These are phyloP conservation scores for Chiloscyllium plagiosum DNA, from an alignment of 2,113 vertebrate genomes.

Conservation along the genomic window DNA sequence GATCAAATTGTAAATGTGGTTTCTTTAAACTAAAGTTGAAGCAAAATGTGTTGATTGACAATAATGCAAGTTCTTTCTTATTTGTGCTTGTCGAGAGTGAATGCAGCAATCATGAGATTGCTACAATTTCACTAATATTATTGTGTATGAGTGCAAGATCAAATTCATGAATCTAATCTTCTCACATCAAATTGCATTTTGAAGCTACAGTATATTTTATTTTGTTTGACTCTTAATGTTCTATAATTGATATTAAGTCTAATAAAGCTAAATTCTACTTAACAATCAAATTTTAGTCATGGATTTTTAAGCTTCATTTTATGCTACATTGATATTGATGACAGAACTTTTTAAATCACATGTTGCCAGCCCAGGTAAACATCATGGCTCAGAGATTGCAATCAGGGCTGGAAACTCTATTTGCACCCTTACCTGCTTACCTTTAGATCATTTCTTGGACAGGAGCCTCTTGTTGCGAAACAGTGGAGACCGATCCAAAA, in stretches of 20 bases:
- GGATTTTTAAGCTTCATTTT: background rate
- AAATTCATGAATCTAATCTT: background rate
- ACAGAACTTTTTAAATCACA: background rate
- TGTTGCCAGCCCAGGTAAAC: background rate
- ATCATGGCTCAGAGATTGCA: no score
- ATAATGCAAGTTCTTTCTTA: background rate
- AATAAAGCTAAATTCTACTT: background rate
- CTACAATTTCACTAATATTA: background rate
- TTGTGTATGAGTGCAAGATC: background rate
- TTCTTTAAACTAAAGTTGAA: slow-evolving; percentile 10
- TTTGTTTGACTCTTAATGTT: background rate
- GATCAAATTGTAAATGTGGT: background rate
- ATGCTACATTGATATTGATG: background rate
- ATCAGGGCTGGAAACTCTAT: no score
- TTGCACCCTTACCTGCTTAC: no score
- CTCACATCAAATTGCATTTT: background rate
- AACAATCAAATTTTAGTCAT: background rate
- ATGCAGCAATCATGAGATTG: background rate
- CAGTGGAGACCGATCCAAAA: no score
- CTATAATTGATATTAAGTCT: background rate
- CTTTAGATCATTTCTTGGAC: no score
- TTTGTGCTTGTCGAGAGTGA: background rate
- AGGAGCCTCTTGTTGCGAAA: no score
- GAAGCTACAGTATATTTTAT: background rate
- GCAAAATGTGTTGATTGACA: background rate